A percentile compares a stretch with the other conserved stretches of the same genome.
Evolutionary conservation across 2,113 vertebrate genomes (phyloP).

Genomic region (Eira barbara): DNA sequence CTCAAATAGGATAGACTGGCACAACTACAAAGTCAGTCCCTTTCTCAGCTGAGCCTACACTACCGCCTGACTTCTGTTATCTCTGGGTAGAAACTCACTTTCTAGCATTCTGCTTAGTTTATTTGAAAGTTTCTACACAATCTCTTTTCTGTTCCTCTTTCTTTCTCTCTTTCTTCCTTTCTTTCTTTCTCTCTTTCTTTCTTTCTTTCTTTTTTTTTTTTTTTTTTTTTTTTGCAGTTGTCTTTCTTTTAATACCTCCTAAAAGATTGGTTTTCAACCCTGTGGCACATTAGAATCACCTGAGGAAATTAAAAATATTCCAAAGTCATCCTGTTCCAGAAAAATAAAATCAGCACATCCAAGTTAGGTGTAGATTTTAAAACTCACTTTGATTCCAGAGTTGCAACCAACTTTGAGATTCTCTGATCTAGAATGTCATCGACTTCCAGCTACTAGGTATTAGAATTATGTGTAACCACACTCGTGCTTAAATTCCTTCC

Average conservation of each 20-base stretch:
- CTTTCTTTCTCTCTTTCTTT: too few species aligned
- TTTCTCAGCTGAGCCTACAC: not conserved
- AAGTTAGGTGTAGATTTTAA: not conserved
- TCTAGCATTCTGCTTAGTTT: not conserved
- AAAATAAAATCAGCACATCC: not conserved
- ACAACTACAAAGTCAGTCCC: not conserved
- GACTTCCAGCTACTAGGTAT: not conserved
- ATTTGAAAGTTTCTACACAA: not conserved
- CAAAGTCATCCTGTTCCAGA: not conserved
- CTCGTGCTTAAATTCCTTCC: not conserved
- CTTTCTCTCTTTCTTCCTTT: too few species aligned
- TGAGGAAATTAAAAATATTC: not conserved
- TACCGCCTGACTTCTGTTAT: not conserved
- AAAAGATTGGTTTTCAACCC: not conserved
- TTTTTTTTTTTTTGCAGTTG: not conserved
- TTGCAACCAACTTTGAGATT: not conserved
- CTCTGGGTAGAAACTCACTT: not conserved
- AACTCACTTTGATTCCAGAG: not conserved
- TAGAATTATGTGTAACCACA: not conserved
- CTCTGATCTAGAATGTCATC: not conserved
- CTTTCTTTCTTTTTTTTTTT: too few species aligned
- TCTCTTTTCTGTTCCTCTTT: not conserved
- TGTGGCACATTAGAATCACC: not conserved
- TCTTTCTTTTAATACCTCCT: not conserved
- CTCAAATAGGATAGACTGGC: not conserved